Evolutionary conservation across 64 coral and sea anemone species (phyloP).

Genomic region (Catalaphyllia jardinei): DNA sequence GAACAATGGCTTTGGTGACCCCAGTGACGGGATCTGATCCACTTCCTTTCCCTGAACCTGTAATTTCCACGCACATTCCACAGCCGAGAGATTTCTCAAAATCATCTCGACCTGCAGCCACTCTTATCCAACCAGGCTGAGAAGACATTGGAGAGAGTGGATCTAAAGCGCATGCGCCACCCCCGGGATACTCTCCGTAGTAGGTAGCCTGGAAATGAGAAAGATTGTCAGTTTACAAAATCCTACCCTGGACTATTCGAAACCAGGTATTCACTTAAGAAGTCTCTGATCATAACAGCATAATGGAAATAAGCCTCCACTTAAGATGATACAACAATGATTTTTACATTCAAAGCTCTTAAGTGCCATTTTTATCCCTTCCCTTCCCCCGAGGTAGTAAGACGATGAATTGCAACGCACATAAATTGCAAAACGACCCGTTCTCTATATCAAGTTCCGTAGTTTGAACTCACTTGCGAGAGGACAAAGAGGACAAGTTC

Average conservation of each 20-base stretch:
- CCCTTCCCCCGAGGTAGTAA: no score
- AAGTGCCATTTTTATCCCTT: no score
- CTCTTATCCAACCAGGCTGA: conserved; percentile 86
- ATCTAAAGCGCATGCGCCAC: conserved; percentile 85
- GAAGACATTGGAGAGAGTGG: conserved; percentile 73
- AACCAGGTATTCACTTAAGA: not conserved
- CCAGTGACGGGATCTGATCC: conserved; percentile 81
- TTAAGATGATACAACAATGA: no score
- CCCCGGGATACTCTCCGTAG: conserved; percentile 76
- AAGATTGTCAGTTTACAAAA: not conserved
- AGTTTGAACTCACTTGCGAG: no score
- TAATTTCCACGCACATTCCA: conserved; percentile 95
- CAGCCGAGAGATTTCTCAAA: conserved; percentile 84
- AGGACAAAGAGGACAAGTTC: no score
- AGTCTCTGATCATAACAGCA: not conserved
- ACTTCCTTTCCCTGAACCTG: conserved; percentile 71
- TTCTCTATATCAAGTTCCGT: no score
- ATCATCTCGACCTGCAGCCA: conserved; percentile 64
- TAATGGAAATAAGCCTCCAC: no score
- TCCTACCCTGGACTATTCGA: not conserved
- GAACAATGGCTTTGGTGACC: conserved; percentile 60
- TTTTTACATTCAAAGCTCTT: no score
- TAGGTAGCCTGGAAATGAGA: conserved; percentile 63
- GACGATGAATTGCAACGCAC: no score
- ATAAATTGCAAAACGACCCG: no score